phyloP scores from a whole-genome alignment of 2,888 invertebrate genomes.

The Ellobium chinense region DNA sequence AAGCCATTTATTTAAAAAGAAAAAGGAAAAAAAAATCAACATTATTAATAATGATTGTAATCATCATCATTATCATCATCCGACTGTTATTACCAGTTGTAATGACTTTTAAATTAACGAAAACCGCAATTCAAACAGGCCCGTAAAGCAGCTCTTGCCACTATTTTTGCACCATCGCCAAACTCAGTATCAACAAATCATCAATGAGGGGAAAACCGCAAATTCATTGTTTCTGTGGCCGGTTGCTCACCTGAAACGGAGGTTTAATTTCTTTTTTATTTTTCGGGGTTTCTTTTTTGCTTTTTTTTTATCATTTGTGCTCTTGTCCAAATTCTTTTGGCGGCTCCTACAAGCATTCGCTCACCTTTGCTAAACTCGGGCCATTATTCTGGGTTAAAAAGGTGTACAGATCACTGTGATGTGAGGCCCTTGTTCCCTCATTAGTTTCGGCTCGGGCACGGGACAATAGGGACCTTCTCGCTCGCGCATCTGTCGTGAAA shows the following conservation, averaged over 20 bases:
- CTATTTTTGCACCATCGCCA: too few relatives aligned
- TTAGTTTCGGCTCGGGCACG: slow-evolving; percentile 15
- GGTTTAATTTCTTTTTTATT: neutral
- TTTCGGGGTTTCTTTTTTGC: neutral
- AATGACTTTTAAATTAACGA: too few relatives aligned
- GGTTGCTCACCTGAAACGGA: neutral
- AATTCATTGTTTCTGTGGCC: neutral
- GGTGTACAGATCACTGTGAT: slow-evolving; percentile 11
- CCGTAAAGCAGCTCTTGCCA: too few relatives aligned
- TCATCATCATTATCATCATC: too few relatives aligned
- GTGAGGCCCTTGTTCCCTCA: slow-evolving; percentile 18
- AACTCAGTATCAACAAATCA: slow-evolving; percentile 32
- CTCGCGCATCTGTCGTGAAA: slow-evolving; percentile 28
- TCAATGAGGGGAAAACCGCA: slow-evolving; percentile 8
- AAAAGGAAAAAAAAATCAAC: too few relatives aligned
- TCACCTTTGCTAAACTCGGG: neutral
- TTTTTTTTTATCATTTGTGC: neutral
- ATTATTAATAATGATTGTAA: too few relatives aligned
- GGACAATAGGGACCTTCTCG: neutral
- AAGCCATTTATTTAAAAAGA: too few relatives aligned
- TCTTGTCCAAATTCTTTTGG: neutral
- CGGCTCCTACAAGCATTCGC: neutral
- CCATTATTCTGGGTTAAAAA: neutral
- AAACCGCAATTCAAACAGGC: too few relatives aligned
- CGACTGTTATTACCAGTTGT: too few relatives aligned